Evolutionary conservation across 2,797 vertebrate genomes (phyloP).

Genomic region (Mormyrus hasselquistii): DNA sequence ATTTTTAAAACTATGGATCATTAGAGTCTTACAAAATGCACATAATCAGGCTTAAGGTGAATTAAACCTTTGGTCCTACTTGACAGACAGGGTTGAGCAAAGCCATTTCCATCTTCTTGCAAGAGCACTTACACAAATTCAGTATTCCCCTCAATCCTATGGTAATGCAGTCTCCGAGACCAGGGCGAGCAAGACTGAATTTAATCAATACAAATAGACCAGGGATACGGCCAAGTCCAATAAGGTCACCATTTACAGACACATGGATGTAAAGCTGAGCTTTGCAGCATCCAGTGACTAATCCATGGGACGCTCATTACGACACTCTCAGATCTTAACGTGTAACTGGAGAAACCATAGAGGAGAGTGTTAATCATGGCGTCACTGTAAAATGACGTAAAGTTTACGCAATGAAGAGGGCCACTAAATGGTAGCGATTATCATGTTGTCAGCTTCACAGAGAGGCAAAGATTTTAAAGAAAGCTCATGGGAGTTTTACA

Average conservation of each 20-base stretch:
- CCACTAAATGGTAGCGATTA: not conserved
- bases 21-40: not conserved
- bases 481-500: not conserved
- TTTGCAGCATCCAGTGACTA: not conserved
- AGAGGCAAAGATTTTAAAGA: not conserved
- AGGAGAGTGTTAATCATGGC: not conserved
- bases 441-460: not conserved
- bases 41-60: not conserved
- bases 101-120: not conserved
- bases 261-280: not conserved
- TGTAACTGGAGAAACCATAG: not conserved
- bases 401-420: not conserved
- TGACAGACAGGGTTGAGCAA: not conserved
- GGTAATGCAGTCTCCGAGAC: not conserved
- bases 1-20: not conserved
- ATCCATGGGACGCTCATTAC: not conserved
- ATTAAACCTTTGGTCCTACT: constrained; percentile 4
- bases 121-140: constrained; percentile 1
- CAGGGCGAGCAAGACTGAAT: not conserved
- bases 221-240: not conserved
- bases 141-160: not conserved
- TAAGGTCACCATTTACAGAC: constrained; percentile 12
- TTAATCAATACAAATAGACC: constrained; percentile 8
- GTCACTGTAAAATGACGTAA: not conserved
- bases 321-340: not conserved